Evolutionary conservation across 2,113 vertebrate species (phyloP).

Genomic region (Misgurnus anguillicaudatus): DNA sequence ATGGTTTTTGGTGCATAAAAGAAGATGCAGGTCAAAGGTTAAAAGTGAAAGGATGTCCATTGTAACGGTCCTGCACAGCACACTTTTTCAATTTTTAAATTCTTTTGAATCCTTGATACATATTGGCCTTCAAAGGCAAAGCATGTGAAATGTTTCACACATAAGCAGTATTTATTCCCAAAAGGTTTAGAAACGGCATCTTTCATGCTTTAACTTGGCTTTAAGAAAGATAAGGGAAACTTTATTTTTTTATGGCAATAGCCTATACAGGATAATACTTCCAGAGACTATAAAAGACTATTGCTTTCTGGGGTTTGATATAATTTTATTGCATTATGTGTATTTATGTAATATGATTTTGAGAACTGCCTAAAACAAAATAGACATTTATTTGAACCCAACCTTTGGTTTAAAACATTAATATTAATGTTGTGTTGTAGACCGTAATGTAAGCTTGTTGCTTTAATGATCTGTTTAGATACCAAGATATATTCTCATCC

Average conservation of each 20-base stretch:
- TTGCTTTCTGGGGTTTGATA: background rate
- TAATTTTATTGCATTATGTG: background rate
- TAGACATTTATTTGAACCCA: slow-evolving; percentile 4
- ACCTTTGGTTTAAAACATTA: background rate
- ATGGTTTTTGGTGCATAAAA: slow-evolving; percentile 44
- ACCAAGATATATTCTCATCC: slow-evolving; percentile 40
- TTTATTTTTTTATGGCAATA: too few species aligned
- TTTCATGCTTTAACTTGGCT: background rate
- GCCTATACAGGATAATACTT: too few species aligned
- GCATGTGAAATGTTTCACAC: slow-evolving; percentile 1
- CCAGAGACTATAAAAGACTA: background rate
- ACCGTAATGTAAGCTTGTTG: slow-evolving; percentile 8
- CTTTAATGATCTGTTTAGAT: slow-evolving; percentile 48
- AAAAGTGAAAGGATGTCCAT: slow-evolving; percentile 58
- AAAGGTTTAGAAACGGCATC: background rate
- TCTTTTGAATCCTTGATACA: slow-evolving; percentile 14
- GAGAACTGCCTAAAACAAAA: background rate
- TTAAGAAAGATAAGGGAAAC: too few species aligned
- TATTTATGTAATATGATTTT: background rate
- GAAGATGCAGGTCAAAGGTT: slow-evolving; percentile 67
- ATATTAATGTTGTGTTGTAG: slow-evolving; percentile 44
- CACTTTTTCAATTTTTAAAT: slow-evolving; percentile 43
- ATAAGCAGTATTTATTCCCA: background rate
- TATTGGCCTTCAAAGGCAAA: slow-evolving; percentile 28
- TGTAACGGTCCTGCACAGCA: slow-evolving; percentile 62